Percentiles rank a stretch among this genome's conserved stretches.
Conservation (phyloP, 2,888 invertebrate species). For the Aphrophora alni region DNA sequence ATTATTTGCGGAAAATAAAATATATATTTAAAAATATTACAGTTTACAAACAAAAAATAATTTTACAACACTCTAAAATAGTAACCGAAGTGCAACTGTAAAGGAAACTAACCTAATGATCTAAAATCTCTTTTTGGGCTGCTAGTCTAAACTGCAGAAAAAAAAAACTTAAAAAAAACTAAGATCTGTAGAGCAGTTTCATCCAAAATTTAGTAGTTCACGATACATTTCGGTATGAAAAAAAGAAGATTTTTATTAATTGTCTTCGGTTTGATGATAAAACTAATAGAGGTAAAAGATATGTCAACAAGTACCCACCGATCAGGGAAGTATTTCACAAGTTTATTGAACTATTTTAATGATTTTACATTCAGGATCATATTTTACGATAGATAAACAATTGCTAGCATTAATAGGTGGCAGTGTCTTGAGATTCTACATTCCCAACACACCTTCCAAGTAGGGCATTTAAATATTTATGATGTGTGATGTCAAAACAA, state of each 20-base stretch:
- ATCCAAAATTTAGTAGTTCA: not conserved
- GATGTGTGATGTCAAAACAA: constrained; percentile 27
- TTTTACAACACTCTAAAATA: too few relatives aligned
- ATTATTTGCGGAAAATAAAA: constrained; percentile 3
- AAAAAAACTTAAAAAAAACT: constrained; percentile 30
- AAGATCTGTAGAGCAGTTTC: not conserved
- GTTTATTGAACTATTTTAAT: too few relatives aligned
- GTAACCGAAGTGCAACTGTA: constrained; percentile 13
- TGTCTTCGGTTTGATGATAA: too few relatives aligned
- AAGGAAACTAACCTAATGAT: constrained; percentile 20
- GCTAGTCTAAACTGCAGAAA: constrained; percentile 6
- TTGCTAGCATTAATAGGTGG: constrained; percentile 47
- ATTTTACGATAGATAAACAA: constrained; percentile 49
- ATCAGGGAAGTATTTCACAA: too few relatives aligned
- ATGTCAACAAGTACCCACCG: too few relatives aligned
- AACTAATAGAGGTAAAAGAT: too few relatives aligned
- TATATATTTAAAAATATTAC: too few relatives aligned
- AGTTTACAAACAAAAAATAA: not conserved
- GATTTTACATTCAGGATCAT: constrained; percentile 36
- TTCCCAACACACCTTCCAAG: constrained; percentile 47
- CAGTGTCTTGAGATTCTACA: constrained; percentile 47
- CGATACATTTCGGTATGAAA: not conserved
- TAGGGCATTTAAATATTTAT: constrained; percentile 47
- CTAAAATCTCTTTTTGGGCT: not conserved
- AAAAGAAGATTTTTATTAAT: too few relatives aligned